Evolutionary conservation across 1,140 invertebrate genomes (phyloP), one percentile per base, ranked within the genome.

Genomic region (Sminthurides bifidus): DNA sequence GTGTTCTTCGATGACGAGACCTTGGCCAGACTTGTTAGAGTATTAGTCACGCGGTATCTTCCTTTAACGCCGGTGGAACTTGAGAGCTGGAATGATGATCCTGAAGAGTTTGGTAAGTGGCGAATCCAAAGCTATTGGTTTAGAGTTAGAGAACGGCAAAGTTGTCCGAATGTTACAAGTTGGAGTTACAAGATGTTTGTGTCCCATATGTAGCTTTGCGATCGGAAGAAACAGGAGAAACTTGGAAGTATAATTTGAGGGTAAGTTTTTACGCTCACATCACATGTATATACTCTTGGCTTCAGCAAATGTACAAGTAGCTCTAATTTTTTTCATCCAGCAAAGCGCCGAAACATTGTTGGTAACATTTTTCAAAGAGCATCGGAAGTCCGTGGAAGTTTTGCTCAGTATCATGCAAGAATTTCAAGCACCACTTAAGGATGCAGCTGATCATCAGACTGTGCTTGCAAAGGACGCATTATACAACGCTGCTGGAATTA

Each of bases 401-500:
- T 67, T 94, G 3, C 61, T 92, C n/a, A 78, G 82, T 58, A 75
- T 88, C 61, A 78, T 88, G 41, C 73, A 76, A 35, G 74, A 73
- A 41, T 76, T 77, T 62, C 78, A 79, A 66, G 75, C 72, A 51
- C 77, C 78, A 60, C 75, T 78, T 59, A 59, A 60, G 26, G 73
- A 81, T 50, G 75, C 81, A 3, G 73, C 79, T 48, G 82, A 94
- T 72, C 71, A 91, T 55, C 75, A 78, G 58, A 77, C 78, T 12
- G 33, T 35, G 33, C n/a, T 35, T 35, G 10, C 33, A 35, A 35
- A 10, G 33, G n/a, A 35, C 33, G 33, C 91, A n/a, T 81, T 95
- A 51, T 96, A 96, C 67, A 91, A 89, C 74, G 90, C 91, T 1
- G 82, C 91, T 48, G 88, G 90, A 17, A 74, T 92, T 50, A 83